Conservation (phyloP, 2,888 invertebrate species). For the Cephus runcator region DNA sequence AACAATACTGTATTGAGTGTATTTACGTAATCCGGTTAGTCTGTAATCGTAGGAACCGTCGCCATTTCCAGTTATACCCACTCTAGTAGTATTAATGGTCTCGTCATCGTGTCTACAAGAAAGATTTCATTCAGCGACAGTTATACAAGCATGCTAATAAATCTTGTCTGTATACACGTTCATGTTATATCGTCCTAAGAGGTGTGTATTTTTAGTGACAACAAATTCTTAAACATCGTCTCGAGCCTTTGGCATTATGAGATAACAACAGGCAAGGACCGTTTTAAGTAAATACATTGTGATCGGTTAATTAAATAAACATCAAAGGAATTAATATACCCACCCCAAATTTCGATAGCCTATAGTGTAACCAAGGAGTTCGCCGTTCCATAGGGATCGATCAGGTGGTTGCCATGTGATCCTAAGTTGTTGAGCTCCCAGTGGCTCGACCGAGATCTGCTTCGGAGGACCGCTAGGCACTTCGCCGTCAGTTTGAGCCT, state of each 20-base stretch:
- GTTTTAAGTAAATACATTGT: constrained; percentile 1
- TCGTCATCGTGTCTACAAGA: constrained; percentile 45
- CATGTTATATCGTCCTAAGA: no score
- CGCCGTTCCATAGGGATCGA: constrained; percentile 80
- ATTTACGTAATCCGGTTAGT: constrained; percentile 79
- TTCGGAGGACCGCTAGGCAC: constrained; percentile 79
- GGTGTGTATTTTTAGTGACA: no score
- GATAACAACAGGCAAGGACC: no score
- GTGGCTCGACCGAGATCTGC: constrained; percentile 74
- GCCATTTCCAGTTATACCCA: constrained; percentile 64
- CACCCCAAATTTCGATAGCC: constrained; percentile 60
- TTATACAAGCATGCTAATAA: no score
- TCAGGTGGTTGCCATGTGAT: constrained; percentile 82
- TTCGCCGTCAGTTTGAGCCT: constrained; percentile 69
- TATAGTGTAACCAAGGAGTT: constrained; percentile 78
- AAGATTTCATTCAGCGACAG: no score
- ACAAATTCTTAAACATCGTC: neutral
- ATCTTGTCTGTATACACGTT: no score
- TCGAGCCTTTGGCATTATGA: neutral
- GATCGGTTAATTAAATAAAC: no score
- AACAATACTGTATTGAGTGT: constrained; percentile 82
- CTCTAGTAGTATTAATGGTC: constrained; percentile 53
- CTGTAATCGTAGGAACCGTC: constrained; percentile 68
- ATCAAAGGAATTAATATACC: neutral
- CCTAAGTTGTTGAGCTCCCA: constrained; percentile 77